Base-by-base conservation (phyloP, 2,797 vertebrate species). In the Smutsia gigantea region DNA sequence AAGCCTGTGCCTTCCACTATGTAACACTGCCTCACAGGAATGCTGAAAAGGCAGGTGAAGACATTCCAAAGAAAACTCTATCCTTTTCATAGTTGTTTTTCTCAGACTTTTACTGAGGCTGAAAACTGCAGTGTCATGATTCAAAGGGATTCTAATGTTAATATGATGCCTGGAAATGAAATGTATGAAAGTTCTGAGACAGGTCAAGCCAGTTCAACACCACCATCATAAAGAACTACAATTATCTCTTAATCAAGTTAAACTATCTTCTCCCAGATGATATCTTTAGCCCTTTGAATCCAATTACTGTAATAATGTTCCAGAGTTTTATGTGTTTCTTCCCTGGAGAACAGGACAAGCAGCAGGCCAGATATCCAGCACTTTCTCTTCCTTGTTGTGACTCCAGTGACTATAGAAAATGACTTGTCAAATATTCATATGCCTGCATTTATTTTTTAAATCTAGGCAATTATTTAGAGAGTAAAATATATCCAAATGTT, bases 201-300 rank as follows among this genome's bases (percentile, higher is more conserved):
- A 64, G 49, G 87, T 72, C 64, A 82, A 69, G 21, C 51, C 14
- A 39, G 66, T 64, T 95, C 27, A 59, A 83, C 69, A 66, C 19
- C 39, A 89, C 74, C 27, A 27, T 66, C 27, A 59, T 46, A 81
- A 87, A 71, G 63, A 96, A 34, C 71, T 42, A 82, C 14, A 66
- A 31, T 61, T 6, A 89, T 61, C 61, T 75, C 55, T 90, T 87
- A 95, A 75, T 77, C 59, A 72, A 93, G 34, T 95, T 94, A 74
- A 94, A 72, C 74, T 84, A 0, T 55, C 34, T 90, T 94, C 79
- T 61, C 57, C 61, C 81, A 90, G 25, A 74, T 82, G 66, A 12
- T 72, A 68, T 71, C 11, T 25, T 93, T 85, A 84, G 46, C 37
- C 18, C 13, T 94, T 79, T 93, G 77, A 92, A 93, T 92, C 55